Evolutionary conservation across 2,888 invertebrate species (phyloP).

Genomic region (Drosophila borealis): DNA sequence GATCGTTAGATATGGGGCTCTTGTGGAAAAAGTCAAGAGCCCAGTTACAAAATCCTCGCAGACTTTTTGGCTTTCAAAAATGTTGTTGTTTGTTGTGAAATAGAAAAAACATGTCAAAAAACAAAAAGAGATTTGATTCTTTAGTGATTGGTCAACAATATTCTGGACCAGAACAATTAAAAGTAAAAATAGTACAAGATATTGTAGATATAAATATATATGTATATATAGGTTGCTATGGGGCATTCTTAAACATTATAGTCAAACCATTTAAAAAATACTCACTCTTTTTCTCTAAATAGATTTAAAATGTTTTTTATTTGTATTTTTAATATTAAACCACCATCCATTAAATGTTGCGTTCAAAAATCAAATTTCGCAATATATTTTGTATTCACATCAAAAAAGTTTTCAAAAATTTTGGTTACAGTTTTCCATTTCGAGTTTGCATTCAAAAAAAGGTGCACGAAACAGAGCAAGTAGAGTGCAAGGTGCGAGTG

Average conservation of each 20-base stretch:
- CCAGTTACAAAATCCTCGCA: constrained; percentile 67
- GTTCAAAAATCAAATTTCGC: constrained; percentile 81
- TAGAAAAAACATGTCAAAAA: constrained; percentile 77
- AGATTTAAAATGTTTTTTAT: constrained; percentile 69
- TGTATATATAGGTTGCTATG: constrained; percentile 55
- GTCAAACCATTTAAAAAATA: constrained; percentile 82
- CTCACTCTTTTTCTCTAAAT: constrained; percentile 85
- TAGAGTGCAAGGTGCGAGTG: constrained; percentile 81
- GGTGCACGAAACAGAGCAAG: constrained; percentile 82
- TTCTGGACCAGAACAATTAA: constrained; percentile 62
- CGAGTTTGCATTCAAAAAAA: constrained; percentile 80
- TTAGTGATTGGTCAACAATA: constrained; percentile 57
- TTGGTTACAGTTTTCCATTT: constrained; percentile 71
- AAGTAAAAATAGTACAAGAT: constrained; percentile 36
- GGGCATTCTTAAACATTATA: constrained; percentile 79
- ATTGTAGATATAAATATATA: constrained; percentile 33
- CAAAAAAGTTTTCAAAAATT: constrained; percentile 76
- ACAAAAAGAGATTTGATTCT: constrained; percentile 66
- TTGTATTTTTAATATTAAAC: constrained; percentile 63
- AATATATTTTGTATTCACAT: constrained; percentile 63
- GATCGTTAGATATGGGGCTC: constrained; percentile 22
- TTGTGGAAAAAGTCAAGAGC: constrained; percentile 46
- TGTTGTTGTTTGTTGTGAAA: constrained; percentile 48
- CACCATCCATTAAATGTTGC: constrained; percentile 81
- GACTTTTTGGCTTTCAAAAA: constrained; percentile 57